Percentiles rank a stretch among this genome's conserved stretches.
Evolutionary conservation across 1,140 invertebrate species (phyloP).

Genomic region (Pararge aegeria): DNA sequence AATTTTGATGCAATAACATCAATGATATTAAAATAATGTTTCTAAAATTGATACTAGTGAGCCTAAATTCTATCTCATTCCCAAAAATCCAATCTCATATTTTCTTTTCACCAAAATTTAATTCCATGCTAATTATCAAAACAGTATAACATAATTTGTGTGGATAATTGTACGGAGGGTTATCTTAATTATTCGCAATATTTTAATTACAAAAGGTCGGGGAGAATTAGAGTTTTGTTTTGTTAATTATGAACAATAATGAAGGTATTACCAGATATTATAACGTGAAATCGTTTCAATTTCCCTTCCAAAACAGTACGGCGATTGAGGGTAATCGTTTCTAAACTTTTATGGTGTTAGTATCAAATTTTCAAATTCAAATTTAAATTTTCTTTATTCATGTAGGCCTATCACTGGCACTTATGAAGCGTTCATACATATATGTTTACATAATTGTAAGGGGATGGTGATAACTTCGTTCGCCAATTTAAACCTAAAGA

Average conservation of each 20-base stretch:
- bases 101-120: background rate
- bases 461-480: no score
- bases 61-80: background rate
- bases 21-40: no score
- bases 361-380: no score
- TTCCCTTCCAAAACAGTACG: background rate
- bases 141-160: conserved; percentile 17
- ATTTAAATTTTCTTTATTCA: background rate
- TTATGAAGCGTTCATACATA: no score
- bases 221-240: conserved; percentile 25
- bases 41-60: no score
- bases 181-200: conserved; percentile 32
- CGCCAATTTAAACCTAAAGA: no score
- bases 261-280: conserved; percentile 29
- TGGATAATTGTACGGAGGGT: conserved; percentile 19
- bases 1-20: no score
- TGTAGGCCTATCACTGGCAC: no score
- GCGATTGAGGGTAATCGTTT: conserved; percentile 2
- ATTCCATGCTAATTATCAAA: conserved; percentile 18
- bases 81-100: background rate
- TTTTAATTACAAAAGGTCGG: conserved; percentile 37
- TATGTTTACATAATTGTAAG: no score
- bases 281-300: conserved; percentile 15
- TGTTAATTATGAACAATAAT: conserved; percentile 36
- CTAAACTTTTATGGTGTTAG: background rate